Percentiles rank a stretch among this genome's conserved stretches.
Conservation (phyloP, 2,113 vertebrate species). For the Podilymbus podiceps region DNA sequence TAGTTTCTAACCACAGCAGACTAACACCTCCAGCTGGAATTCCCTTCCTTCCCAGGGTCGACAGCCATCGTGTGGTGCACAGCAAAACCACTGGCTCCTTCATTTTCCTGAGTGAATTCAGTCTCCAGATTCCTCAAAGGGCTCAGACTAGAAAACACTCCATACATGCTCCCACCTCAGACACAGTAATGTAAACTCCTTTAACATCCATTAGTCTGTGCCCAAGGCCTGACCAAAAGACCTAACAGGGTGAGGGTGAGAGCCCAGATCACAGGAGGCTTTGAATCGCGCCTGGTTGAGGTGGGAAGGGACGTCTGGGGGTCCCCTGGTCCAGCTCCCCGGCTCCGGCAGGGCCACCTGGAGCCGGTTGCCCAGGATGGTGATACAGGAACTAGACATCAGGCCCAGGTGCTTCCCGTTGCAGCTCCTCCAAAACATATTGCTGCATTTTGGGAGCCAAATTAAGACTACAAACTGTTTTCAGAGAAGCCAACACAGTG, state of each 20-base stretch:
- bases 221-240: not conserved
- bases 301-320: not conserved
- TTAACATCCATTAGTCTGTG: not conserved
- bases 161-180: not conserved
- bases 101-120: not conserved
- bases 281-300: not conserved
- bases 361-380: not conserved
- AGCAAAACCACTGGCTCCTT: not conserved
- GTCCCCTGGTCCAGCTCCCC: not conserved
- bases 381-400: rapidly evolving
- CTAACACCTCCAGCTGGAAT: not conserved
- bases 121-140: not conserved
- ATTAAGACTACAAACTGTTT: not conserved
- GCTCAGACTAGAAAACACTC: not conserved
- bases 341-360: not conserved
- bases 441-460: not conserved
- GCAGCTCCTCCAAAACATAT: not conserved
- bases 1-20: not conserved
- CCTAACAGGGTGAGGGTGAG: not conserved
- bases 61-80: not conserved
- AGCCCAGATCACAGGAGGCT: not conserved
- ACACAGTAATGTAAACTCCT: not conserved
- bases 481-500: not conserved
- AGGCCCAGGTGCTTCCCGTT: not conserved
- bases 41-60: not conserved